A percentile compares a stretch with the other conserved stretches of the same genome.
Evolutionary conservation across 37 sponge, comb jelly and placozoan genomes (phyloP).

Genomic region (Lycopodina hypogea): DNA sequence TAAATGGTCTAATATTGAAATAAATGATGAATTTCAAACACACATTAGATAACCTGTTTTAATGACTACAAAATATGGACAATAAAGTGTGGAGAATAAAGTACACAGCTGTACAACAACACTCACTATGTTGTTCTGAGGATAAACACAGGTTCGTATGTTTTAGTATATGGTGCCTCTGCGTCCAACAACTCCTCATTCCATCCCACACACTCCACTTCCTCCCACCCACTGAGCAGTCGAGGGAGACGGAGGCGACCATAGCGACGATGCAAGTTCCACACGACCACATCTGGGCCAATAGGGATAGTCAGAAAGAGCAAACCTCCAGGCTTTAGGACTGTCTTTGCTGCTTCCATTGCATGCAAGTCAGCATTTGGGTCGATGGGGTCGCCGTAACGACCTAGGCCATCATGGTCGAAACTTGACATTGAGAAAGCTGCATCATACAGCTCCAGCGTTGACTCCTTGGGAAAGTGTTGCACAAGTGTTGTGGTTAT

Average conservation of each 20-base stretch:
- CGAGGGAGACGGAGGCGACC: constrained; percentile 58
- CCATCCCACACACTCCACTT: constrained; percentile 68
- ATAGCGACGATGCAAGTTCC: constrained; percentile 85
- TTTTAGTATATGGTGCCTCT: constrained; percentile 43
- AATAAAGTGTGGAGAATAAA: too few species aligned
- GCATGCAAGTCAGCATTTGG: constrained; percentile 67
- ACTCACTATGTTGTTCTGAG: constrained; percentile 13
- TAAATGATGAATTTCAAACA: too few species aligned
- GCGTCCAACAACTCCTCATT: constrained; percentile 35
- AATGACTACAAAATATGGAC: too few species aligned
- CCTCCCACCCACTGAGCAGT: constrained; percentile 55
- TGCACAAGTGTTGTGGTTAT: constrained; percentile 37
- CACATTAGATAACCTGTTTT: too few species aligned
- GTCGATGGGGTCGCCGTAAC: constrained; percentile 83
- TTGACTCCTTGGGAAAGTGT: not conserved
- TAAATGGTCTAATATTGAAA: too few species aligned
- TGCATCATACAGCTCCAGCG: constrained; percentile 4
- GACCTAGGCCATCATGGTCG: constrained; percentile 87
- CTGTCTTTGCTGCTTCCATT: constrained; percentile 35
- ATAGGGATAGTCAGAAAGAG: constrained; percentile 77
- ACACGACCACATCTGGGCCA: constrained; percentile 83
- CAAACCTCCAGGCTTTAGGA: constrained; percentile 39
- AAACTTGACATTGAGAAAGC: constrained; percentile 68
- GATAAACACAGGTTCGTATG: constrained; percentile 79
- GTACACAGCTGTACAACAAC: too few species aligned